A percentile compares a stretch with the other conserved stretches of the same genome.
Evolutionary conservation across 1,140 invertebrate species (phyloP).

Genomic region (Pseudomyrmex cubaensis): DNA sequence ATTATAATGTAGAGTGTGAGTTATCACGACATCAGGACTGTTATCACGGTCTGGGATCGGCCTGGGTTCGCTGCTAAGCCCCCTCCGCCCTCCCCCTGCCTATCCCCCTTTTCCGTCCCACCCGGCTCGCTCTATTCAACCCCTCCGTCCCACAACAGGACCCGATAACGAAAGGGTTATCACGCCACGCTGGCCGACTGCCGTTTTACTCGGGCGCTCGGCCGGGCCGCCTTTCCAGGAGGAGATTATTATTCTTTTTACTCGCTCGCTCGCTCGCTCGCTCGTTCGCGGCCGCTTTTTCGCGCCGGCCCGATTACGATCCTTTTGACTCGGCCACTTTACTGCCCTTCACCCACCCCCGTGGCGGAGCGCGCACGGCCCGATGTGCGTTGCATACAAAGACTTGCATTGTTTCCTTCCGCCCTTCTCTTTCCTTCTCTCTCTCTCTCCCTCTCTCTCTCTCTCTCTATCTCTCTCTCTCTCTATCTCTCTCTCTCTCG

Average conservation of each 20-base stretch:
- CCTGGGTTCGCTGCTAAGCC: constrained; percentile 81
- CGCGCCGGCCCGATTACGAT: constrained; percentile 78
- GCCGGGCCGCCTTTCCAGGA: constrained; percentile 67
- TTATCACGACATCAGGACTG: constrained; percentile 82
- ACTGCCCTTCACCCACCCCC: constrained; percentile 67
- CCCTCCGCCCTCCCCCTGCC: constrained; percentile 62
- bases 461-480: not conserved
- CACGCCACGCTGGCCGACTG: constrained; percentile 80
- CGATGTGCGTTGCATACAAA: constrained; percentile 67
- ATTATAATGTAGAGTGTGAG: constrained; percentile 83
- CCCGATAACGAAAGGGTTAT: constrained; percentile 85
- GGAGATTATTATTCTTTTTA: constrained; percentile 81
- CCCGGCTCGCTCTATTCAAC: constrained; percentile 66
- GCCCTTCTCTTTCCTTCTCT: not conserved
- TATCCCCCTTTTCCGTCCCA: constrained; percentile 44
- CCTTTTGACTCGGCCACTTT: constrained; percentile 81
- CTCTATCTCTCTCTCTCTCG: not conserved
- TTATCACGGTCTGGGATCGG: constrained; percentile 82
- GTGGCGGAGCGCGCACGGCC: constrained; percentile 6
- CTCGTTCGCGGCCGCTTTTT: constrained; percentile 68
- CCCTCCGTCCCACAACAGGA: constrained; percentile 68
- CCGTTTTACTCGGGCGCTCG: constrained; percentile 65
- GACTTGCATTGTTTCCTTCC: constrained; percentile 74
- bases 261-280: constrained; percentile 38
- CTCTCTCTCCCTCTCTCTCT: not conserved